Evolutionary conservation across 2,888 invertebrate genomes (phyloP).

Genomic region (Nemapogon koenigi): DNA sequence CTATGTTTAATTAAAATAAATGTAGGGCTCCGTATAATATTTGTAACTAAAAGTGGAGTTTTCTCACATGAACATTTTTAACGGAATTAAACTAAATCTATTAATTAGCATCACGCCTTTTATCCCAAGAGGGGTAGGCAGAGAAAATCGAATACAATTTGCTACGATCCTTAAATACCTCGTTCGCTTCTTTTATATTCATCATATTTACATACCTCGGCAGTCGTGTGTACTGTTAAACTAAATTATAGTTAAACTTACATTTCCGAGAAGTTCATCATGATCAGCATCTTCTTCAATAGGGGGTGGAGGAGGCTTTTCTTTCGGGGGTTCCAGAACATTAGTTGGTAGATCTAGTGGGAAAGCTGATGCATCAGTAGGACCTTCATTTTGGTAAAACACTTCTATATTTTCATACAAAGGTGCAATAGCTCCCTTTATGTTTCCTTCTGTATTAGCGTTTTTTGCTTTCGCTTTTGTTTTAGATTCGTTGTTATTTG

Average conservation of each 20-base stretch:
- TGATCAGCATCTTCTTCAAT: conserved; percentile 48
- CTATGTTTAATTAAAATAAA: too few species aligned
- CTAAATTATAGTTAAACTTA: conserved; percentile 26
- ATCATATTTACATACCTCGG: too few species aligned
- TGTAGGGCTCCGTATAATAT: too few species aligned
- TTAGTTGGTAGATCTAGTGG: conserved; percentile 65
- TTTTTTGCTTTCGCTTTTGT: conserved; percentile 18
- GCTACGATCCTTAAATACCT: too few species aligned
- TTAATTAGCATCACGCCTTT: too few species aligned
- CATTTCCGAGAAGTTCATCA: conserved; percentile 53
- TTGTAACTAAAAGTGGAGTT: too few species aligned
- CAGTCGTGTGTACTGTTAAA: too few species aligned
- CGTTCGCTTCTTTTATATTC: too few species aligned
- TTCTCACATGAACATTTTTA: too few species aligned
- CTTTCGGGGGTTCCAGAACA: conserved; percentile 78
- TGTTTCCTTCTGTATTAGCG: conserved; percentile 27
- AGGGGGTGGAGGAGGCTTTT: conserved; percentile 86
- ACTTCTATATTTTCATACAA: conserved; percentile 69
- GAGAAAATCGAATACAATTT: too few species aligned
- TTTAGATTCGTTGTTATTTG: conserved; percentile 22
- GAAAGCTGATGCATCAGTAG: conserved; percentile 41
- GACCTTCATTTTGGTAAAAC: conserved; percentile 44
- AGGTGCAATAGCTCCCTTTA: conserved; percentile 55
- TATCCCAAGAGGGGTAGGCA: too few species aligned
- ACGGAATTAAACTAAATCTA: too few species aligned